phyloP scores from a whole-genome alignment of 2,113 vertebrate species.

The Paracanthobrama guichenoti region DNA sequence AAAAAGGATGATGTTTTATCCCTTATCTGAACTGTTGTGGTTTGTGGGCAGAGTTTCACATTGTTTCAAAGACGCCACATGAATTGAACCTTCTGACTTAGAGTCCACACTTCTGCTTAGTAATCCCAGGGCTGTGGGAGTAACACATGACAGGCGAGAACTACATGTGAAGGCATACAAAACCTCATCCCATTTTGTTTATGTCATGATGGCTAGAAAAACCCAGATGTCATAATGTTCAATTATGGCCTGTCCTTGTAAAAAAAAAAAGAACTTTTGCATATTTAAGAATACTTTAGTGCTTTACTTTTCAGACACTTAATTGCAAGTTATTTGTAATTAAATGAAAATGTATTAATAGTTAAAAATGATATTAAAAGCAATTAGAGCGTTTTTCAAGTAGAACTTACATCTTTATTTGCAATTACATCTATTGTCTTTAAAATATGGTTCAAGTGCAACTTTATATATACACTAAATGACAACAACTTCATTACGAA shows the following conservation, averaged over 20 bases:
- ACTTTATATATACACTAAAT: no score
- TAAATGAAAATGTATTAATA: no score
- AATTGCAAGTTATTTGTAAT: no score
- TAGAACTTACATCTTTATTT: no score
- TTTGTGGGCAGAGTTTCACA: background rate
- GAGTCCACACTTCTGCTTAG: slow-evolving; percentile 9
- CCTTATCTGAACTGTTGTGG: slow-evolving; percentile 8
- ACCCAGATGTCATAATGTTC: background rate
- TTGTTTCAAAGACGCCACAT: background rate
- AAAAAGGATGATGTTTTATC: background rate
- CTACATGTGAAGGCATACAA: background rate
- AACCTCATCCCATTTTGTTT: background rate
- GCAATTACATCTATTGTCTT: no score
- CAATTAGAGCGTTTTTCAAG: no score
- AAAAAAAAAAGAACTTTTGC: no score
- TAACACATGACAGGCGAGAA: background rate
- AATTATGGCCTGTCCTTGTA: background rate
- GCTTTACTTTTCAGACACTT: no score
- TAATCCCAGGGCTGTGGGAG: background rate
- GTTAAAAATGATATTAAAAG: no score
- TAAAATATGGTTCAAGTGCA: no score
- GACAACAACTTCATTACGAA: no score
- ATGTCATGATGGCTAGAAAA: background rate
- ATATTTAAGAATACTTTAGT: no score
- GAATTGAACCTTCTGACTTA: background rate